phyloP scores from a whole-genome alignment of 2,888 invertebrate genomes.

The Drosophila kanekoi region DNA sequence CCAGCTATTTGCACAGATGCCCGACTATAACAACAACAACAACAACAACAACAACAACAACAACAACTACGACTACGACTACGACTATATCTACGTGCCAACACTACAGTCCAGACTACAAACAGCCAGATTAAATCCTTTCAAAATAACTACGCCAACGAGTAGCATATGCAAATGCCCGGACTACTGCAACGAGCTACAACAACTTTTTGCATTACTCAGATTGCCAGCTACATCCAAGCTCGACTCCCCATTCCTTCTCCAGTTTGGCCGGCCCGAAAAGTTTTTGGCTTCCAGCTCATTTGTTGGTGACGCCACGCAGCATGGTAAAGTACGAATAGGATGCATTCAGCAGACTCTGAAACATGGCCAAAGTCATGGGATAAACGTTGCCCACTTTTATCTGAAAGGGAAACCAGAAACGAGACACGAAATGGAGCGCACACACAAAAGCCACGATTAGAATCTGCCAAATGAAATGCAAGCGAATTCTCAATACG shows the following conservation, averaged over 20 bases:
- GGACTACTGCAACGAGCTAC: too few relatives aligned
- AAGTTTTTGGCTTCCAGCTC: conserved; percentile 72
- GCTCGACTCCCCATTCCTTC: not conserved
- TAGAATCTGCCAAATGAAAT: conserved; percentile 66
- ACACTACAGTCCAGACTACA: conserved; percentile 27
- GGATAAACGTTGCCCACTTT: conserved; percentile 72
- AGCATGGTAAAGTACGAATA: conserved; percentile 83
- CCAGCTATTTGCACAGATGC: conserved; percentile 59
- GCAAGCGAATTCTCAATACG: conserved; percentile 35
- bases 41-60: conserved; percentile 5
- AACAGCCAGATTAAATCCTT: conserved; percentile 73
- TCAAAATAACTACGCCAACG: conserved; percentile 68
- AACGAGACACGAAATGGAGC: conserved; percentile 64
- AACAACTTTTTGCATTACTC: conserved; percentile 77
- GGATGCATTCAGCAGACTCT: conserved; percentile 82
- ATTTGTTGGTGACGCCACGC: conserved; percentile 78
- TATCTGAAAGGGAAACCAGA: conserved; percentile 61
- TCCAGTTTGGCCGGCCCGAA: conserved; percentile 43
- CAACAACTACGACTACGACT: conserved; percentile 17
- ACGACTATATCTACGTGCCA: conserved; percentile 28
- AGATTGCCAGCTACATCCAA: conserved; percentile 57
- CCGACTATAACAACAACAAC: conserved; percentile 4
- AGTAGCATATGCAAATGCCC: conserved; percentile 74
- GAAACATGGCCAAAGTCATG: conserved; percentile 78
- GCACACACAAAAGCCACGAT: conserved; percentile 67